Percentiles rank a stretch among this genome's conserved stretches.
Conservation (phyloP, 1,140 invertebrate genomes). For the Drosophila elegans region DNA sequence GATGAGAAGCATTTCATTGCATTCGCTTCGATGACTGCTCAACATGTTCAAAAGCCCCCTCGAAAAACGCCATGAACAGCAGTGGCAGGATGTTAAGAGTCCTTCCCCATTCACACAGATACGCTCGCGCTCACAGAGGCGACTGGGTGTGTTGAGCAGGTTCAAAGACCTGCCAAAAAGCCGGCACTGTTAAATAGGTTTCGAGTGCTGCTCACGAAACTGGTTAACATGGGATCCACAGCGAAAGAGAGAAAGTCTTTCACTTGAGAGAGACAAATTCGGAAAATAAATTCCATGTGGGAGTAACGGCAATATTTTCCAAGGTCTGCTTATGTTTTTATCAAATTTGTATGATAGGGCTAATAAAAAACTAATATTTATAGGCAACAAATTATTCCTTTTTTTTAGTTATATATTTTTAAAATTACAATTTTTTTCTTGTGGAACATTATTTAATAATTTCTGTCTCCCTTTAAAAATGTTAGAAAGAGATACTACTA, state of each 20-base stretch:
- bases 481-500: too few species aligned
- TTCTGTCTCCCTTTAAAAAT: too few species aligned
- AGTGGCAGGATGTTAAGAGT: slow-evolving; percentile 42
- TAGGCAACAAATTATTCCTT: too few species aligned
- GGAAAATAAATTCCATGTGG: neutral
- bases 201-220: neutral
- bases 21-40: slow-evolving; percentile 56
- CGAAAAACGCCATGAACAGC: slow-evolving; percentile 56
- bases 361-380: too few species aligned
- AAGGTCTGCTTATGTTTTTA: neutral
- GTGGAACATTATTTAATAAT: too few species aligned
- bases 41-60: slow-evolving; percentile 53
- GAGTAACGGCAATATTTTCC: neutral
- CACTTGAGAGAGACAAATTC: neutral
- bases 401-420: too few species aligned
- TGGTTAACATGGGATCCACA: slow-evolving; percentile 37
- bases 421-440: too few species aligned
- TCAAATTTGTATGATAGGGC: too few species aligned
- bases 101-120: slow-evolving; percentile 38
- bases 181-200: slow-evolving; percentile 53
- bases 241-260: slow-evolving; percentile 1
- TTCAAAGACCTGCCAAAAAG: slow-evolving; percentile 72
- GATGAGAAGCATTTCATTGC: slow-evolving; percentile 56
- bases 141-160: slow-evolving; percentile 28
- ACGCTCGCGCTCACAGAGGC: slow-evolving; percentile 12